A percentile compares a stretch with the other conserved stretches of the same genome.
Conservation (phyloP, 2,888 invertebrate genomes). For the Falcaria lacertinaria region DNA sequence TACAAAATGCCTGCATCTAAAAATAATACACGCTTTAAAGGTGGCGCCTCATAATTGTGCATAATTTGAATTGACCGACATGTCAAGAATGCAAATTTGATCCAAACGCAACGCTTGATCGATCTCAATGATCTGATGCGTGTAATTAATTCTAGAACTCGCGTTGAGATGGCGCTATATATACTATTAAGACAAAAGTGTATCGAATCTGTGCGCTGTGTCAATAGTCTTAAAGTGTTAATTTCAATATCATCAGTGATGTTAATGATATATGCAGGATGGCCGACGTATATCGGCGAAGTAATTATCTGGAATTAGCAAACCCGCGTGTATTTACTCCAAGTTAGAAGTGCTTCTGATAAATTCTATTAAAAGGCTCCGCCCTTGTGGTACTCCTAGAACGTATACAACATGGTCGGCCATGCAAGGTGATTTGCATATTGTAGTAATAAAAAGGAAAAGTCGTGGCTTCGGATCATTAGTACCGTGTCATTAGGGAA, state of each 20-base stretch:
- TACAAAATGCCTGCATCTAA: conserved; percentile 16
- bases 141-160: conserved; percentile 39
- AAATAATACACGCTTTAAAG: conserved; percentile 33
- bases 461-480: too few species aligned
- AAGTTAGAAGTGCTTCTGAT: conserved; percentile 12
- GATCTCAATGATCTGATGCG: conserved; percentile 26
- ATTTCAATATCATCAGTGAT: neutral
- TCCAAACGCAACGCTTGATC: conserved; percentile 28
- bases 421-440: too few species aligned
- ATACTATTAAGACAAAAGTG: neutral
- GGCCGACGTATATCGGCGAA: neutral
- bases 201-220: neutral
- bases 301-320: conserved; percentile 48
- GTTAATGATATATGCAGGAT: neutral
- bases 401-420: too few species aligned
- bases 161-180: conserved; percentile 31
- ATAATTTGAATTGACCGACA: conserved; percentile 39
- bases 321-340: conserved; percentile 35
- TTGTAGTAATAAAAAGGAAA: too few species aligned
- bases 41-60: conserved; percentile 57
- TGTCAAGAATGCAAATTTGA: conserved; percentile 41
- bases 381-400: too few species aligned
- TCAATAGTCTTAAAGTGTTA: neutral
- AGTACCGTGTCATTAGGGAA: too few species aligned
- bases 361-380: too few species aligned